Conservation (phyloP, 2,113 vertebrate genomes). For the Melanostigma gelatinosum region DNA sequence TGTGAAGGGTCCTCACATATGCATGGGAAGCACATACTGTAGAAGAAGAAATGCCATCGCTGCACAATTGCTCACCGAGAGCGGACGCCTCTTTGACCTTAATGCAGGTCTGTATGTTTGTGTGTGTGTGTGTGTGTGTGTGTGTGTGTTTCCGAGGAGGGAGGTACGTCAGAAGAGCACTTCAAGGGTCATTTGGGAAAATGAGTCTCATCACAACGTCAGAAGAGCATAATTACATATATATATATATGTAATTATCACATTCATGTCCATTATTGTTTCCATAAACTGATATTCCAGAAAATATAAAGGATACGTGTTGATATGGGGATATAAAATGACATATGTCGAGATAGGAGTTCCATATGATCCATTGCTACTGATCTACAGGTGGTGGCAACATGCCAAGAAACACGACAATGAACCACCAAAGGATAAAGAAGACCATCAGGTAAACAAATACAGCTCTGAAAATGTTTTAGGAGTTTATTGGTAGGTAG, state of each 20-base stretch:
- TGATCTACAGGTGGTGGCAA: background rate
- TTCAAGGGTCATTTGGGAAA: slow-evolving; percentile 8
- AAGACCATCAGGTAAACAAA: background rate
- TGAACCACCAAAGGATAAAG: background rate
- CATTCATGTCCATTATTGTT: background rate
- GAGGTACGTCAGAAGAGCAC: slow-evolving; percentile 7
- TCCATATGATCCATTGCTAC: too few species aligned
- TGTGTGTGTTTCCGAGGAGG: background rate
- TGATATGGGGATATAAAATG: background rate
- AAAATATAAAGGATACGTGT: too few species aligned
- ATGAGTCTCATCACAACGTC: background rate
- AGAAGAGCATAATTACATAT: background rate
- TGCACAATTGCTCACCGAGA: slow-evolving; percentile 32
- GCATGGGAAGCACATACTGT: slow-evolving; percentile 17
- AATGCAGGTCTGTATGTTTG: slow-evolving; percentile 21
- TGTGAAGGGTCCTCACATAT: slow-evolving; percentile 6
- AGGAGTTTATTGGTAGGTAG: background rate
- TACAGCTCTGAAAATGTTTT: background rate
- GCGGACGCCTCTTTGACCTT: slow-evolving; percentile 48
- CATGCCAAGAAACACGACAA: background rate
- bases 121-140: background rate
- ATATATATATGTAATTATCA: background rate
- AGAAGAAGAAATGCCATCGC: slow-evolving; percentile 15
- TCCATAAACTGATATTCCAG: background rate
- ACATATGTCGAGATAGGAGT: background rate